Percentiles rank a stretch among this genome's conserved stretches.
phyloP scores from a whole-genome alignment of 35 echinoderm and acorn worm genomes.

The Lytechinus pictus region DNA sequence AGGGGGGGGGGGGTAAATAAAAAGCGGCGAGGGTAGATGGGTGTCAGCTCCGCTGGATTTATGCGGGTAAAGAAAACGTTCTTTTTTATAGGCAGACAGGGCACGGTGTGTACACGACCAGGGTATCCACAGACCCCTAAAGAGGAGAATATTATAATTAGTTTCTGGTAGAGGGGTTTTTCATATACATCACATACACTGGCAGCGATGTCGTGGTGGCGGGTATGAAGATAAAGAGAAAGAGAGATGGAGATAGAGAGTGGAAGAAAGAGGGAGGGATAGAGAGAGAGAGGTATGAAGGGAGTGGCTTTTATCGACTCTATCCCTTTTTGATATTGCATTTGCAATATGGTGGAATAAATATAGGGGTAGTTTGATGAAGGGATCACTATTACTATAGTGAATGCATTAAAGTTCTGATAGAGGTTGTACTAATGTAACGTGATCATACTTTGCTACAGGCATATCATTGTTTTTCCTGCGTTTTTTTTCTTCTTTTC shows the following conservation, averaged over 20 bases:
- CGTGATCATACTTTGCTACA: no score
- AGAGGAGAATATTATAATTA: conserved; percentile 57
- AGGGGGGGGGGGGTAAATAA: background rate
- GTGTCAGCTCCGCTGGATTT: conserved; percentile 21
- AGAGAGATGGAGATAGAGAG: no score
- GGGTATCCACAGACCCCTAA: conserved; percentile 48
- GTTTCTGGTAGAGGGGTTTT: conserved; percentile 43
- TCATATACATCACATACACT: conserved; percentile 37
- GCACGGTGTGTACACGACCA: conserved; percentile 33
- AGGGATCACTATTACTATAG: background rate
- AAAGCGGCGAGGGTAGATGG: conserved; percentile 3
- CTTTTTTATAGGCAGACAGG: conserved; percentile 43
- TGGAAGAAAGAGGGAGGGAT: background rate
- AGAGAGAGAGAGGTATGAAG: background rate
- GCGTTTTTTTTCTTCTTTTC: background rate
- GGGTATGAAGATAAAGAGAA: background rate
- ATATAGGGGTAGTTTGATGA: background rate
- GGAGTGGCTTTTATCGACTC: background rate
- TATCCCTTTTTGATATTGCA: background rate
- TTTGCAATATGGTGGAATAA: conserved; percentile 3
- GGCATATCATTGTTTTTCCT: background rate
- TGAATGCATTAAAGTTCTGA: background rate
- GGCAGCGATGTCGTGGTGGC: background rate
- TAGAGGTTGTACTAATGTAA: background rate
- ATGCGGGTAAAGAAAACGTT: conserved; percentile 23